Base-by-base conservation (phyloP, 2,888 invertebrate species). In the Baronia brevicornis region DNA sequence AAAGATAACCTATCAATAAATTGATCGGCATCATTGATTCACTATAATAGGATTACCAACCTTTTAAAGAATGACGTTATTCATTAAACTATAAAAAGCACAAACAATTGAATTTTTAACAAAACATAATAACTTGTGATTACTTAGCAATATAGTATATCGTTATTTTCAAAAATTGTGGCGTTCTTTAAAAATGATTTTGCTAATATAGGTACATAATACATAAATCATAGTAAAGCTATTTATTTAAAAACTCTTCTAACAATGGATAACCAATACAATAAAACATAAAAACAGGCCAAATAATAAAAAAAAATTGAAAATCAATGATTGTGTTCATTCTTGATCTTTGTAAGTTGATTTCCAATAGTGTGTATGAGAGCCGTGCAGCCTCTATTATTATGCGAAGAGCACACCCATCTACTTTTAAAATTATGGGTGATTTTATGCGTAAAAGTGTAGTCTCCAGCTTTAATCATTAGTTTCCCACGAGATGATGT, bases 381-480 rank as follows among this genome's bases (percentile, higher is more conserved):
- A 0, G 66, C 66, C 0, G 43, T 36, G 26, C 66, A 66, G 10
- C 44, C 45, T 18, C 41, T 58, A 33, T 46, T 38, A 25, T 54
- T 51, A 24, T 61, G 59, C 0, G 65, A 46, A 1, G 58, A 58
- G 26, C 60, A 63, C 2, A 50, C 41, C 65, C 64, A 63, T 14
- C 60, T 29, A 1, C 41, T 56, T 26, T 46, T 59, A 4, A 17
- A 4, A 1, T 56, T 54, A n/a, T 30, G 32, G 0, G 41, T 36
- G 13, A 36, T 35, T 13, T 57, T 48, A 3, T 45, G 40, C 19
- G 48, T 58, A 34, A 56, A 64, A 1, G 47, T 63, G 23, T 46
- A 61, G 1, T 48, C 52, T 2, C 39, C 48, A 0, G 50, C 25
- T 4, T 29, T 21, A 4, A 59, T 34, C 12, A 54, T 18, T 0